These are phyloP conservation scores for Nanorana parkeri DNA, from an alignment of 2,113 vertebrate genomes.

Conservation along the genomic window DNA sequence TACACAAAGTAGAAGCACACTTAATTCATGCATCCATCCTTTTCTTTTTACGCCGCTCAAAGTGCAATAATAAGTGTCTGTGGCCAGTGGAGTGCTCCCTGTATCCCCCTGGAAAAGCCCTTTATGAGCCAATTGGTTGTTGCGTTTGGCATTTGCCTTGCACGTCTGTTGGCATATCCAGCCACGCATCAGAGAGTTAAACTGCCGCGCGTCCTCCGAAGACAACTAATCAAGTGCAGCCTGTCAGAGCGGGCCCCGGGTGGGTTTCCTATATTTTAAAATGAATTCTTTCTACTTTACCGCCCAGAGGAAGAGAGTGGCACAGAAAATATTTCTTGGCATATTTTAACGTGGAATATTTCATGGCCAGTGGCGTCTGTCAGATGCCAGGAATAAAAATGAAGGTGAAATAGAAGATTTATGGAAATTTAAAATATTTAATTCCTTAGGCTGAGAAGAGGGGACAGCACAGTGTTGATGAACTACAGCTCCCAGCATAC, in stretches of 20 bases:
- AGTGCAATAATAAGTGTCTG: too few relatives aligned
- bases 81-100: too few relatives aligned
- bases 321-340: neutral
- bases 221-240: neutral
- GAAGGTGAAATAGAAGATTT: slow-evolving; percentile 23
- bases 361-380: slow-evolving; percentile 1
- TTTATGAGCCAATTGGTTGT: too few relatives aligned
- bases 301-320: neutral
- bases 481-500: neutral
- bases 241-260: slow-evolving; percentile 16
- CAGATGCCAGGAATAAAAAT: neutral
- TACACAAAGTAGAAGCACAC: too few relatives aligned
- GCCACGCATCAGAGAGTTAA: neutral
- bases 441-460: neutral
- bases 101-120: too few relatives aligned
- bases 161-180: too few relatives aligned
- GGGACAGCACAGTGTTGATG: neutral
- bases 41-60: too few relatives aligned
- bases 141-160: too few relatives aligned
- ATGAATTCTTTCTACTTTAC: slow-evolving; percentile 13
- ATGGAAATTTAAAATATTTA: neutral
- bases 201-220: neutral
- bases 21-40: too few relatives aligned
- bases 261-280: slow-evolving; percentile 39
- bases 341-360: slow-evolving; percentile 14